These are phyloP conservation scores for Deroptyus accipitrinus DNA, from an alignment of 2,113 vertebrate genomes.

Conservation along the genomic window DNA sequence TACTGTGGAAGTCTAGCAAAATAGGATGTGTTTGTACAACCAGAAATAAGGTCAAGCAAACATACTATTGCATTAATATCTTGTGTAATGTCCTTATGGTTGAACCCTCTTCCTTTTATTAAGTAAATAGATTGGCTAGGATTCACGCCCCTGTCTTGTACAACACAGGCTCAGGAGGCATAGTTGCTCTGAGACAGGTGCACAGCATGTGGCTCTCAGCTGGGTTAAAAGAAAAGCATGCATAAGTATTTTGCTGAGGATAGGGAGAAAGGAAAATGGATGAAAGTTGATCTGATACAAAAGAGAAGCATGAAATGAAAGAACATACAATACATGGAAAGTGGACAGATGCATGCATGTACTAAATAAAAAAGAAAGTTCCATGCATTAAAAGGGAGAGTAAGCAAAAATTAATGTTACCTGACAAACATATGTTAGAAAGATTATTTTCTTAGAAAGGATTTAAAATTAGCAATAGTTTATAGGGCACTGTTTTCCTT, in stretches of 20 bases:
- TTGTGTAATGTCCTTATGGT: not conserved
- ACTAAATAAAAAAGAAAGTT: not conserved
- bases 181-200: constrained; percentile 6
- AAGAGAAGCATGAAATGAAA: constrained; percentile 17
- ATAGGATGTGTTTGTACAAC: not conserved
- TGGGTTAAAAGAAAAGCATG: constrained; percentile 17
- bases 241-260: not conserved
- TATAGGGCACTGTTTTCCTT: not conserved
- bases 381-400: not conserved
- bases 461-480: not conserved
- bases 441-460: not conserved
- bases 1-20: not conserved
- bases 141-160: not conserved
- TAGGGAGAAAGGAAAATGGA: not conserved
- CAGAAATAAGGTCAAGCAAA: not conserved
- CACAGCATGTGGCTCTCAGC: constrained; percentile 2
- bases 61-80: not conserved
- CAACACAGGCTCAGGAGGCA: not conserved
- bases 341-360: not conserved
- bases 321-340: not conserved
- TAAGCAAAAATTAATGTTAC: not conserved
- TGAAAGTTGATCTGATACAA: constrained; percentile 24
- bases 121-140: not conserved
- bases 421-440: not conserved
- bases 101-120: not conserved